Percentiles rank a stretch among this genome's conserved stretches.
Evolutionary conservation across 2,888 invertebrate genomes (phyloP).

Genomic region (Dioctria linearis): DNA sequence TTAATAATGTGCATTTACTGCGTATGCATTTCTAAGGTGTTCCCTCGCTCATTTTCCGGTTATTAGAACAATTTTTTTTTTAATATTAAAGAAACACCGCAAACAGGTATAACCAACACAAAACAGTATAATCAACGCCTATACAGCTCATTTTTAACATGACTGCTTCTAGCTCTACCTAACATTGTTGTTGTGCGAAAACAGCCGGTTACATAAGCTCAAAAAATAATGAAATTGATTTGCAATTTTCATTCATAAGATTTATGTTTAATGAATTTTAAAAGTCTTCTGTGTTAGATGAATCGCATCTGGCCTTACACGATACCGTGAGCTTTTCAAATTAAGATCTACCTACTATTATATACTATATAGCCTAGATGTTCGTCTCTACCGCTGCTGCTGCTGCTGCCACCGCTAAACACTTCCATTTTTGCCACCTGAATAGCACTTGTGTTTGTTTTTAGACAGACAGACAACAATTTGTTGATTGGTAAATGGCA

Average conservation of each 20-base stretch:
- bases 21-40: constrained; percentile 29
- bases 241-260: constrained; percentile 56
- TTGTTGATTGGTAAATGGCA: constrained; percentile 11
- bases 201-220: constrained; percentile 35
- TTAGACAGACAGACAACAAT: background rate
- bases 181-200: background rate
- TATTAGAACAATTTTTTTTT: constrained; percentile 30
- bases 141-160: background rate
- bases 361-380: too few species aligned
- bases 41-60: constrained; percentile 39
- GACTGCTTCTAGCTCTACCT: background rate
- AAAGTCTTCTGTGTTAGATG: constrained; percentile 20
- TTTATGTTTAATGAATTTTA: constrained; percentile 49
- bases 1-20: constrained; percentile 30
- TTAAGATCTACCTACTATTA: background rate
- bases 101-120: background rate
- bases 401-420: too few species aligned
- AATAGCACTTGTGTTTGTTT: too few species aligned
- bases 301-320: constrained; percentile 38
- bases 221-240: constrained; percentile 49
- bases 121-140: background rate
- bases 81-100: constrained; percentile 7
- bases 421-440: too few species aligned
- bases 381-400: too few species aligned
- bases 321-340: background rate